These are phyloP conservation scores for Amphiprion percula DNA, from an alignment of 2,113 vertebrate species.

Conservation along the genomic window DNA sequence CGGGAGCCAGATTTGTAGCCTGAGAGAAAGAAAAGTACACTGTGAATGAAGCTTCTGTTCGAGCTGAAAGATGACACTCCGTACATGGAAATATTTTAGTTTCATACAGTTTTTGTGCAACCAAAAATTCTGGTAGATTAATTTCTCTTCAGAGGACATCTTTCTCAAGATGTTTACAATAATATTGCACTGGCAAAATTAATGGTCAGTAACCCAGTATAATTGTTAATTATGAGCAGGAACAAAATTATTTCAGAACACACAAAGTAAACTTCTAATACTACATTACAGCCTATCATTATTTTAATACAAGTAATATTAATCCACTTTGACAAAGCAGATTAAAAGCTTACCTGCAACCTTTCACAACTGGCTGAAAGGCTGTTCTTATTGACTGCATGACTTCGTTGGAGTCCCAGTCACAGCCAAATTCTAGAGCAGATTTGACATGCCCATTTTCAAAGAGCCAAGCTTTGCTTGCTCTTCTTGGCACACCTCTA, in stretches of 20 bases:
- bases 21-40: background rate
- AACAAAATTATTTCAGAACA: background rate
- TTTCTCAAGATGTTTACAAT: background rate
- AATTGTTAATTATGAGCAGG: background rate
- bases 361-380: conserved; percentile 13
- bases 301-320: background rate
- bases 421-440: conserved; percentile 12
- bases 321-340: background rate
- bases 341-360: conserved; percentile 18
- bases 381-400: background rate
- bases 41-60: rapidly evolving
- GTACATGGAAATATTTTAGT: rapidly evolving
- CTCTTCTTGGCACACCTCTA: background rate
- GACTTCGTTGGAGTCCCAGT: background rate
- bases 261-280: background rate
- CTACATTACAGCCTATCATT: background rate
- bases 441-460: conserved; percentile 6
- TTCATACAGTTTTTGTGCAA: background rate
- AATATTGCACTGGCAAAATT: background rate
- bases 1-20: conserved; percentile 2
- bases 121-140: no score
- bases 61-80: rapidly evolving
- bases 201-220: background rate
- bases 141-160: no score
- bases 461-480: conserved; percentile 16